phyloP scores from a whole-genome alignment of 2,113 vertebrate genomes.

The Zosterops hypoxanthus region DNA sequence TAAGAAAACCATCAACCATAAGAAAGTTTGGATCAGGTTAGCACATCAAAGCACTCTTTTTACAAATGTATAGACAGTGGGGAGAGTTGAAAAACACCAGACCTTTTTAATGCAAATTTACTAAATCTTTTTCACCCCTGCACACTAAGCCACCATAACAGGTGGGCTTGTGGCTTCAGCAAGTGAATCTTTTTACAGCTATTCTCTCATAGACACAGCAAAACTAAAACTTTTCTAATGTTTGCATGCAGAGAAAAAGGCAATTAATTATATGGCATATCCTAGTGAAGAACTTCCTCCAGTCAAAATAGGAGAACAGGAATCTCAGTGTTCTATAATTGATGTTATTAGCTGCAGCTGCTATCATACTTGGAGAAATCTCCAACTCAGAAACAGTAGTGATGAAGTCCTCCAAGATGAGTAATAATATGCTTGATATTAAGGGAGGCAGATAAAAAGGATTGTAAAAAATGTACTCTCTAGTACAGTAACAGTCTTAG shows the following conservation, averaged over 20 bases:
- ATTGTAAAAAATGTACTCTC: background rate
- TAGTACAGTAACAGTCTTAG: background rate
- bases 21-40: background rate
- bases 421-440: background rate
- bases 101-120: background rate
- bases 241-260: background rate
- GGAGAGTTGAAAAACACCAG: background rate
- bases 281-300: background rate
- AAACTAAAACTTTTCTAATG: background rate
- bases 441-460: background rate
- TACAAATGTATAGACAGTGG: background rate
- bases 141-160: background rate
- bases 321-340: background rate
- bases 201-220: background rate
- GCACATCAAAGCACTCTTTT: background rate
- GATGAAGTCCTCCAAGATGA: constrained; percentile 7
- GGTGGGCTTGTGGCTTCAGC: background rate
- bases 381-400: constrained; percentile 8
- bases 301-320: background rate
- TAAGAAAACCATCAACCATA: background rate
- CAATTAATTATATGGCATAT: background rate
- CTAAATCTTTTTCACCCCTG: background rate
- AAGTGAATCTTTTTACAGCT: background rate
- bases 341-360: constrained; percentile 7
- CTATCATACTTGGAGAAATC: background rate